These are phyloP conservation scores for Drosophila guanche DNA, from an alignment of 1,140 invertebrate species.

Conservation along the genomic window DNA sequence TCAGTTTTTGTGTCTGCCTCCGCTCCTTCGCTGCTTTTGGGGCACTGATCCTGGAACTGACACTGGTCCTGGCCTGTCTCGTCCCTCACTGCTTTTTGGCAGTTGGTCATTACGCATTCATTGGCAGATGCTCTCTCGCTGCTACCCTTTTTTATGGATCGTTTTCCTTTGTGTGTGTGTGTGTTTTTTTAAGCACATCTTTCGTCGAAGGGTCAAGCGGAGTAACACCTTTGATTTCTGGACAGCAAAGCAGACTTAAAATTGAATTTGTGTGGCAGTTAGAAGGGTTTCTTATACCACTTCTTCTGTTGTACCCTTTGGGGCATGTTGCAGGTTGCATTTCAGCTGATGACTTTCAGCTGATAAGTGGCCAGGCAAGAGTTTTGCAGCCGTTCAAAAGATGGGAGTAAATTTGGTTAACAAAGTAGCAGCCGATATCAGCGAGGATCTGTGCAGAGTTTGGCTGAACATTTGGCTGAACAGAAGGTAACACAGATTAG, in stretches of 20 bases:
- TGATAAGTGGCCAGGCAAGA: constrained; percentile 24
- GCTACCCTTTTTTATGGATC: constrained; percentile 18
- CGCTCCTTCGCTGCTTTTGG: constrained; percentile 4
- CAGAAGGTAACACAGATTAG: constrained; percentile 34
- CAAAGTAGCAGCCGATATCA: constrained; percentile 46
- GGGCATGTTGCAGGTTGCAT: constrained; percentile 41
- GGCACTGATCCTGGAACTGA: too few species aligned
- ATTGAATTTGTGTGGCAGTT: constrained; percentile 50
- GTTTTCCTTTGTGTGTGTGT: constrained; percentile 2
- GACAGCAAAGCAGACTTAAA: constrained; percentile 6
- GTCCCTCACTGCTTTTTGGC: constrained; percentile 68
- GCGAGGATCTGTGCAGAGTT: constrained; percentile 2
- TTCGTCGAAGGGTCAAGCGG: constrained; percentile 66
- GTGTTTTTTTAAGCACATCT: constrained; percentile 46
- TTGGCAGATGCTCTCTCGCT: constrained; percentile 66
- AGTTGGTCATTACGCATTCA: constrained; percentile 78
- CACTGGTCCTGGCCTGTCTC: neutral
- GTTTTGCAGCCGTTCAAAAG: constrained; percentile 53
- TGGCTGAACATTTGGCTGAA: constrained; percentile 54
- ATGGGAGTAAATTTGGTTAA: constrained; percentile 57
- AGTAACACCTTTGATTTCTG: constrained; percentile 73
- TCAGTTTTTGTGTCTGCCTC: constrained; percentile 24
- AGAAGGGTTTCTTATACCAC: constrained; percentile 56
- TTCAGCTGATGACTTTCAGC: constrained; percentile 25
- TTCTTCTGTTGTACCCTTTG: neutral